Percentiles rank a stretch among this genome's conserved stretches.
These are phyloP conservation scores for Elephantulus edwardii DNA, from an alignment of 2,113 vertebrate species.

Conservation along the genomic window DNA sequence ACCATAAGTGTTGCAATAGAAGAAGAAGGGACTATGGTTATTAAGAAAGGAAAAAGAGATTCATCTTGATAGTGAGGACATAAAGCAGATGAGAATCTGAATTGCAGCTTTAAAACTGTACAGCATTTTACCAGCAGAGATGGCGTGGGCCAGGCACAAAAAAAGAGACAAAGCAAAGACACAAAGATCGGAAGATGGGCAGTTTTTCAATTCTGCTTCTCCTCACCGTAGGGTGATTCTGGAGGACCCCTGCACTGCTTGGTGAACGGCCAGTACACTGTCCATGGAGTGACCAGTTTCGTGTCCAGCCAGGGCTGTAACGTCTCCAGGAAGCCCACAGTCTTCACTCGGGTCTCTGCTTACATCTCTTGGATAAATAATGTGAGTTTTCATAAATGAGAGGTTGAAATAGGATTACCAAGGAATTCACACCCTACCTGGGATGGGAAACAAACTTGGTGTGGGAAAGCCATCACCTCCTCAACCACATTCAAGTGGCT, in stretches of 20 bases:
- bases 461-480: not conserved
- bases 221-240: constrained; percentile 88
- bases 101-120: not conserved
- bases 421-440: not conserved
- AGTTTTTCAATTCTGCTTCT: not conserved
- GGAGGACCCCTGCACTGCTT: constrained; percentile 92
- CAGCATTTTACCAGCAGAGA: not conserved
- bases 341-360: constrained; percentile 92
- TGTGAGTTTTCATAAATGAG: constrained; percentile 79
- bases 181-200: not conserved
- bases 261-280: constrained; percentile 85
- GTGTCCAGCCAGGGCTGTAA: constrained; percentile 90
- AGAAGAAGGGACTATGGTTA: not conserved
- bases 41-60: constrained; percentile 42
- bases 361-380: constrained; percentile 90
- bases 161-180: not conserved
- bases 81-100: constrained; percentile 21
- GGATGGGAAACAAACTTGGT: not conserved
- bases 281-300: constrained; percentile 93
- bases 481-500: not conserved
- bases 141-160: not conserved
- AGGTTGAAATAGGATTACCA: not conserved
- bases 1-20: not conserved
- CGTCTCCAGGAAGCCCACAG: constrained; percentile 87
- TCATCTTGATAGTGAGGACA: not conserved